Percentiles rank a stretch among this genome's conserved stretches.
phyloP scores from a whole-genome alignment of 2,797 vertebrate genomes.

The Ficedula albicollis region DNA sequence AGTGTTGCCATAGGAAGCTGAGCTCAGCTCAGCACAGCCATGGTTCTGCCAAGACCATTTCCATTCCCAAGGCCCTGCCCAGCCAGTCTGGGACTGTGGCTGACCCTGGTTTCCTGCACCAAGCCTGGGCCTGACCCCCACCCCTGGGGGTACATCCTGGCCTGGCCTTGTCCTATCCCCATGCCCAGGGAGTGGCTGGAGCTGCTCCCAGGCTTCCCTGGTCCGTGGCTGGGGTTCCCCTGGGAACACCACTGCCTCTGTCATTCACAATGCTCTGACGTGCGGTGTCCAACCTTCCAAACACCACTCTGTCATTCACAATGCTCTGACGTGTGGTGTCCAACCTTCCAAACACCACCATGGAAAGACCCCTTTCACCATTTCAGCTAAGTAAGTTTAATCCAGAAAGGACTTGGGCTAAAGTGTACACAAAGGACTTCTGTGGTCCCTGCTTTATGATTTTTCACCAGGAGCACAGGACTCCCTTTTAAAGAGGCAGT shows the following conservation, averaged over 20 bases:
- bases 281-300: background rate
- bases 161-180: background rate
- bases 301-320: background rate
- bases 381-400: background rate
- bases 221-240: background rate
- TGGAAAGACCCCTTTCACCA: background rate
- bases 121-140: background rate
- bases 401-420: background rate
- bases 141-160: background rate
- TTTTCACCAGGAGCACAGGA: background rate
- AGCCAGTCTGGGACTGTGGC: background rate
- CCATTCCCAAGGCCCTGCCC: background rate
- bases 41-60: background rate
- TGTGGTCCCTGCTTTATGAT: background rate
- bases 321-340: background rate
- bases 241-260: background rate
- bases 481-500: background rate
- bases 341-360: background rate
- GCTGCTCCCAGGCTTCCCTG: background rate
- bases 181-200: background rate
- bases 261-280: background rate
- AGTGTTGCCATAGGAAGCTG: background rate
- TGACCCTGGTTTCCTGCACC: background rate
- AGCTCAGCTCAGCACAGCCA: background rate
- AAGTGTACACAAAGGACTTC: background rate